phyloP scores from a whole-genome alignment of 2,888 invertebrate species.

The Scaptomyza cyrtandrae region DNA sequence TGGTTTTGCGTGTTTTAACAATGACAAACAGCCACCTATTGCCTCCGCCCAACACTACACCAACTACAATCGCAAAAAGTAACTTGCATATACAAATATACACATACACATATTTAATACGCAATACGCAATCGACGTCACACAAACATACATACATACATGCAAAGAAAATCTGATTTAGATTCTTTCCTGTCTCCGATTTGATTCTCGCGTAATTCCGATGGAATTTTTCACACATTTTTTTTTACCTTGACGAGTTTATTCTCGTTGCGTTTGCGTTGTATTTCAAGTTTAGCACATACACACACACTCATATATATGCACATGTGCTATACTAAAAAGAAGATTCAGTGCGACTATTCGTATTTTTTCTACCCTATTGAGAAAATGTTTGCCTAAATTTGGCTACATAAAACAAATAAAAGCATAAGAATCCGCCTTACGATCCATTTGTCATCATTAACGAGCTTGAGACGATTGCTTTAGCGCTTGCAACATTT shows the following conservation, averaged over 20 bases:
- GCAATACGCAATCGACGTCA: constrained; percentile 50
- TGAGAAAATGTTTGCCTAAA: constrained; percentile 35
- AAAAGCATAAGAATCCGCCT: constrained; percentile 10
- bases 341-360: constrained; percentile 39
- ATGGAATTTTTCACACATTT: constrained; percentile 71
- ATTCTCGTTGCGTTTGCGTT: constrained; percentile 65
- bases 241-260: constrained; percentile 73
- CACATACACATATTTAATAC: constrained; percentile 9
- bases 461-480: constrained; percentile 3
- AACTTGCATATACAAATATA: constrained; percentile 20
- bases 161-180: constrained; percentile 42
- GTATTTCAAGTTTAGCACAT: constrained; percentile 70
- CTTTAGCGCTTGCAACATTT: constrained; percentile 18
- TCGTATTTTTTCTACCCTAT: constrained; percentile 18
- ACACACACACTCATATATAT: constrained; percentile 39
- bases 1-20: constrained; percentile 8
- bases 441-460: constrained; percentile 30
- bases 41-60: constrained; percentile 54
- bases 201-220: constrained; percentile 68
- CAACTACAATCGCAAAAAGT: constrained; percentile 35
- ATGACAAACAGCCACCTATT: constrained; percentile 23
- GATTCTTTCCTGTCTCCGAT: constrained; percentile 45
- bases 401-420: constrained; percentile 26
- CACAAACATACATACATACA: constrained; percentile 18
- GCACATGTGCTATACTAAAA: constrained; percentile 47